Conservation (phyloP, 2,888 invertebrate species). For the Alsophila aescularia region DNA sequence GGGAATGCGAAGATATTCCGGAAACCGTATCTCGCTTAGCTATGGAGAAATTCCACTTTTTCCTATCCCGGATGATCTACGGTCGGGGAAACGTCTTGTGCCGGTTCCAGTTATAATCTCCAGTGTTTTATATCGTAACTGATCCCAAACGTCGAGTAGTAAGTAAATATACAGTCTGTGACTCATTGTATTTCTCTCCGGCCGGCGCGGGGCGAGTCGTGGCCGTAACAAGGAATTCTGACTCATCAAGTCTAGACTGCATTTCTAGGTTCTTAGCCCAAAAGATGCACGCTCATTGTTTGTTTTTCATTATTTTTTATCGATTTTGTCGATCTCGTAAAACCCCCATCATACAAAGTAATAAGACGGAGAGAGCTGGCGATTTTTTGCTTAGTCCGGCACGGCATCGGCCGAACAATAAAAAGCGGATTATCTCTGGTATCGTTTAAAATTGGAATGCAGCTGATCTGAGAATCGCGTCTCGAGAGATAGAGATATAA, state of each 20-base stretch:
- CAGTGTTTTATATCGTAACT: no score
- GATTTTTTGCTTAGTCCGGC: slow-evolving; percentile 42
- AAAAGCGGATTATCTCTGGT: slow-evolving; percentile 71
- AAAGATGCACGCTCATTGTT: slow-evolving; percentile 36
- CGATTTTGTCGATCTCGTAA: slow-evolving; percentile 37
- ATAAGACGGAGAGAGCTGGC: slow-evolving; percentile 47
- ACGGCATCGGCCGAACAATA: slow-evolving; percentile 55
- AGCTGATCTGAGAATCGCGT: slow-evolving; percentile 66
- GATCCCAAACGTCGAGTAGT: slow-evolving; percentile 31
- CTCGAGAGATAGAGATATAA: slow-evolving; percentile 72
- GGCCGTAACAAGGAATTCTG: slow-evolving; percentile 62
- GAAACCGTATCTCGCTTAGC: slow-evolving; percentile 23
- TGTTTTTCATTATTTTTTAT: slow-evolving; percentile 34
- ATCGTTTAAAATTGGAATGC: slow-evolving; percentile 72
- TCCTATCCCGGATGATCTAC: slow-evolving; percentile 36
- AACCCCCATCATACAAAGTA: slow-evolving; percentile 41
- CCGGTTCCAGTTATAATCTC: slow-evolving; percentile 37
- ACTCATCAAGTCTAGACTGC: slow-evolving; percentile 58
- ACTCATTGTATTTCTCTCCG: slow-evolving; percentile 63
- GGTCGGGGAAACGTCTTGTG: slow-evolving; percentile 30
- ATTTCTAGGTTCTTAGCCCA: slow-evolving; percentile 30
- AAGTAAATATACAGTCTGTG: slow-evolving; percentile 48
- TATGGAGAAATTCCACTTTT: slow-evolving; percentile 33
- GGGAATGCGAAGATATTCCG: slow-evolving; percentile 25
- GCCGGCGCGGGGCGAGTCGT: slow-evolving; percentile 48